A percentile compares a stretch with the other conserved stretches of the same genome.
These are phyloP conservation scores for Campopleginae sp. DNA, from an alignment of 2,888 invertebrate species.

Conservation along the genomic window DNA sequence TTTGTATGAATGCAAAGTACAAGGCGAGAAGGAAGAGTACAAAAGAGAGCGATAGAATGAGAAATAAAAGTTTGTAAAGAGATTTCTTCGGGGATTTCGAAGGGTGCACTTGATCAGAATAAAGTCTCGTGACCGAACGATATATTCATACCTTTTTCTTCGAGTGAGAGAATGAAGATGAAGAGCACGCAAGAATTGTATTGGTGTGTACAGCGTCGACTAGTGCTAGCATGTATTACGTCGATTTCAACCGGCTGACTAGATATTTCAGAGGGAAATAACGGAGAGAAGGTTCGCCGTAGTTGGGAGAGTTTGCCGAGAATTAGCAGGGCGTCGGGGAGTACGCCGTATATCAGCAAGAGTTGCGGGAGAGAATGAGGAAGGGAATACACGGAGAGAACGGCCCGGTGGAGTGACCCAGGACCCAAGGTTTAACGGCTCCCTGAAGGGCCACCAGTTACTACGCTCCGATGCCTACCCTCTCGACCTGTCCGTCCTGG, in stretches of 20 bases:
- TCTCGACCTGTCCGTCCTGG: conserved; percentile 81
- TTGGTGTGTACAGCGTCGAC: conserved; percentile 3
- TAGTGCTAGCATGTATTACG: conserved; percentile 31
- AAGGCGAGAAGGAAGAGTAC: conserved; percentile 1
- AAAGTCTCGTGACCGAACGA: conserved; percentile 19
- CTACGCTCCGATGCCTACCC: conserved; percentile 84
- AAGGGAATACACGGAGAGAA: conserved; percentile 68
- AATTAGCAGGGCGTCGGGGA: conserved; percentile 75
- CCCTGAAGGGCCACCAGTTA: conserved; percentile 83
- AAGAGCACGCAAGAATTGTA: conserved; percentile 14
- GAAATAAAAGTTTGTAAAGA: conserved; percentile 42
- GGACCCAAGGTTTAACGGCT: conserved; percentile 83
- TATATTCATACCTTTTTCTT: conserved; percentile 33
- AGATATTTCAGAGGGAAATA: conserved; percentile 61
- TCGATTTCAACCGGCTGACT: conserved; percentile 53
- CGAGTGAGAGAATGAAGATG: conserved; percentile 15
- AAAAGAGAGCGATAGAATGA: conserved; percentile 7
- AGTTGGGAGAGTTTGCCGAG: conserved; percentile 67
- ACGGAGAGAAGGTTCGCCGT: conserved; percentile 54
- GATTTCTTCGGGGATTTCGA: conserved; percentile 58
- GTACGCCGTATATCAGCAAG: conserved; percentile 75
- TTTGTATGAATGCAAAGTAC: conserved; percentile 17
- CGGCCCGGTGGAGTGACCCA: conserved; percentile 75
- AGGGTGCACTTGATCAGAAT: conserved; percentile 48
- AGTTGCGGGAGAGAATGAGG: conserved; percentile 77